Base-by-base conservation (phyloP, 2,888 invertebrate genomes). In the Strigamia transsilvanica region DNA sequence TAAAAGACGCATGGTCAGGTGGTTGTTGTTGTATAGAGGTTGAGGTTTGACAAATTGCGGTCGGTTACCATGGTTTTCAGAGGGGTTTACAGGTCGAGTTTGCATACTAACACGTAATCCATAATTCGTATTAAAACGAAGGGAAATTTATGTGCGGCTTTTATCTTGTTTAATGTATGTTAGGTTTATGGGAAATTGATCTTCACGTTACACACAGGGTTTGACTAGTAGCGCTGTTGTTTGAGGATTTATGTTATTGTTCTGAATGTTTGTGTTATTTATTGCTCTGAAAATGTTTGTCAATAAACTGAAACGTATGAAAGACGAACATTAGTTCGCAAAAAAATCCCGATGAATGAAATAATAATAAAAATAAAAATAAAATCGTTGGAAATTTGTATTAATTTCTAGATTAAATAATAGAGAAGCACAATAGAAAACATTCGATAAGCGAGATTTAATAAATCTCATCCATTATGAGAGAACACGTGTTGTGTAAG, bases 401-500 rank as follows among this genome's bases (percentile, higher is more conserved):
- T 10, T 38, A 38, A 38, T 38, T 38, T 38, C 38, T 38, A 2
- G 4, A 56, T n/a, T n/a, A 56, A 56, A 56, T n/a, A 46, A 46
- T 46, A 5, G 12, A 12, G 4, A 12, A 13, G 15, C 10, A 42
- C n/a, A 56, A 15, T n/a, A 56, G n/a, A 56, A 51, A 73, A 73
- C 13, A 12, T 73, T 32, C 32, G 32, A 32, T 32, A 32, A 15
- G 27, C 13, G 23, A 32, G 73, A 73, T 73, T 73, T 73, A 32
- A 32, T 32, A 32, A 32, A 23, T 32, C 73, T 13, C 73, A n/a
- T 73, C 73, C 73, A 73, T 73, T 32, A 73, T 12, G 73, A 32
- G 10, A 23, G 32, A 73, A 73, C 32, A 73, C 32, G 73, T 23
- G 27, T 51, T 32, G 27, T 32, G 13, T 13, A 32, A 73, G 73